Conservation (phyloP, 1,140 invertebrate genomes). For the Pteromalus puparum region DNA sequence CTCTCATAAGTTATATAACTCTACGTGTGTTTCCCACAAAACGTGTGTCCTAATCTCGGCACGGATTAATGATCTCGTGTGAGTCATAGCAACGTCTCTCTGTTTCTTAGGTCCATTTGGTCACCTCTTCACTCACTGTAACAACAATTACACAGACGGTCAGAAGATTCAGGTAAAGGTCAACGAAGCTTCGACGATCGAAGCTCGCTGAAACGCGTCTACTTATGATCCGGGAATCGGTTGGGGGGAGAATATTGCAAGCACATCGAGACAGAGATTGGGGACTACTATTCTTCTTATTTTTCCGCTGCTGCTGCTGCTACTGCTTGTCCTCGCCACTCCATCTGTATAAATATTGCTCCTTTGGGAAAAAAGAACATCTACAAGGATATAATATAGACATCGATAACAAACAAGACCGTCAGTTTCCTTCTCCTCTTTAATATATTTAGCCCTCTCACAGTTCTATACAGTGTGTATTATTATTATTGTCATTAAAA, state of each 20-base stretch:
- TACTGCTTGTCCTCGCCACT: neutral
- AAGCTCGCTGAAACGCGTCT: neutral
- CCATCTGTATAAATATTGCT: neutral
- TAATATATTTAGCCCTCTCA: slow-evolving; percentile 12
- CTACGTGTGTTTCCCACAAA: neutral
- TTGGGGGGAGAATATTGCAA: neutral
- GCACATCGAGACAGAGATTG: too few species aligned
- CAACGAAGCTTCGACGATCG: neutral
- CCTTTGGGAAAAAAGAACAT: neutral
- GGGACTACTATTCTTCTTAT: too few species aligned
- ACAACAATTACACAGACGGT: slow-evolving; percentile 28
- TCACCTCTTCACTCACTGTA: slow-evolving; percentile 43
- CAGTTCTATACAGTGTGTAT: slow-evolving; percentile 17
- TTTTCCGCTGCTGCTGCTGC: neutral
- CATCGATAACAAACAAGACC: neutral
- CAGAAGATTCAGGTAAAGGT: neutral
- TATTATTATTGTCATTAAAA: neutral
- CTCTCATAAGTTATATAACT: neutral
- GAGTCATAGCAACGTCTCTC: neutral
- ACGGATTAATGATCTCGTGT: neutral
- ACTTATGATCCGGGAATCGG: slow-evolving; percentile 5
- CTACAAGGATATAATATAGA: neutral
- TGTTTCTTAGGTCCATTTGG: slow-evolving; percentile 32
- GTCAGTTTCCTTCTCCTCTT: neutral
- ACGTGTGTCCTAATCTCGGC: neutral